Evolutionary conservation across 2,888 invertebrate species (phyloP).

Genomic region (Nineta flava): DNA sequence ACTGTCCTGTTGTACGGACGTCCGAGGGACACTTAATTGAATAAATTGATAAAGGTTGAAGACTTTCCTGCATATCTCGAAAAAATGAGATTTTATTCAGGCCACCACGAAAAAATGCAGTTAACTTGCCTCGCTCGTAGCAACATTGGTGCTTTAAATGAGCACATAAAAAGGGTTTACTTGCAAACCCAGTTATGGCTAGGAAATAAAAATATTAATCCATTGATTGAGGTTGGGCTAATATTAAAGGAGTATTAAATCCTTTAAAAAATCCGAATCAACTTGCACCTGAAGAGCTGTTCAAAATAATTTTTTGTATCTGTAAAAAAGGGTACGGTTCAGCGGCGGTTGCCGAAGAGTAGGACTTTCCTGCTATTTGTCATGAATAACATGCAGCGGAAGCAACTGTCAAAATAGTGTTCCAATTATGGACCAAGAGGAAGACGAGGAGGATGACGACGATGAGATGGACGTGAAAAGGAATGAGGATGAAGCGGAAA

Average conservation of each 20-base stretch:
- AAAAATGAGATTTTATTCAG: constrained; percentile 7
- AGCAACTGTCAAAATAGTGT: constrained; percentile 4
- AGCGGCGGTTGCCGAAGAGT: background rate
- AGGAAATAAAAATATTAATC: constrained; percentile 5
- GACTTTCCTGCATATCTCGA: background rate
- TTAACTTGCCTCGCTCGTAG: constrained; percentile 8
- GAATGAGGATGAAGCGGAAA: no score
- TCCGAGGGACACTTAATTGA: background rate
- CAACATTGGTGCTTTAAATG: constrained; percentile 7
- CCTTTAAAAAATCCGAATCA: background rate
- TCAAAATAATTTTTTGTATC: constrained; percentile 3
- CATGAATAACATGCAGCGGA: no score
- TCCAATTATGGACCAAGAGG: constrained; percentile 3
- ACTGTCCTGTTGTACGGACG: background rate
- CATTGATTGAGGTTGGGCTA: constrained; percentile 9
- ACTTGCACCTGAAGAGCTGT: constrained; percentile 5
- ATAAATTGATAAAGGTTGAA: background rate
- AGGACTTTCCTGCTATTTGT: background rate
- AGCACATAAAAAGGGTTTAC: constrained; percentile 6
- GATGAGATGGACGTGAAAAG: no score
- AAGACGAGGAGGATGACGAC: constrained; percentile 4
- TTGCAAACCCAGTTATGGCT: no score
- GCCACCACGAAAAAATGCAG: constrained; percentile 6
- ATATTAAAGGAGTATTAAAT: background rate
- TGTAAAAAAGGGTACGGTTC: background rate